Base-by-base conservation (phyloP, 2,888 invertebrate species). In the Nemotelus nigrinus region DNA sequence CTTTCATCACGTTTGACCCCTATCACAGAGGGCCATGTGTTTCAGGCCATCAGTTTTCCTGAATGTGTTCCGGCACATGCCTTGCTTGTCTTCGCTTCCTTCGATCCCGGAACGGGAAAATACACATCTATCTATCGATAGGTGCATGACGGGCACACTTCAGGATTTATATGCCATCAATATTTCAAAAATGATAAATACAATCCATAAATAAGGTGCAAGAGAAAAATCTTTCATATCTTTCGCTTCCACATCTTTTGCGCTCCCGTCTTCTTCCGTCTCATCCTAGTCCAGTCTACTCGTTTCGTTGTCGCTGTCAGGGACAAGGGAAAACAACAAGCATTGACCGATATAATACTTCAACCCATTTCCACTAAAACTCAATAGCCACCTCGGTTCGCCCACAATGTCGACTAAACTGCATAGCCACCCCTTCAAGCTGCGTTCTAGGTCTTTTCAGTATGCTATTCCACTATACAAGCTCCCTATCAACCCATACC, bases 151-250 rank as follows among this genome's bases (percentile, higher is more conserved):
- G 77, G 77, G 64, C 77, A 81, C 78, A 80, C 79, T 80, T 81
- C 77, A 80, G 78, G 81, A 82, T 82, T 82, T 81, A 82, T 82
- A 81, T 81, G 81, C 82, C 79, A 81, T 82, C 82, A 82, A 82
- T 82, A 81, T 82, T 81, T 82, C 81, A 82, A 82, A 82, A 81
- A 82, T 82, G 82, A 82, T 82, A 82, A 82, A 82, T 82, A 82
- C 81, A 82, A 81, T 82, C 82, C 81, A 82, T 82, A 82, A 82
- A 82, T 82, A 82, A 82, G 82, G 82, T 81, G 82, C 81, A 80
- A 80, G 81, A 81, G 77, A 78, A 79, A 79, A 78, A 79, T 79
- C 77, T 78, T 76, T 70, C 77, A 78, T 79, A 79, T 79, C 77
- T 78, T 63, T 71, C 50, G 70, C 55, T 55, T 53, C 70, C 55